Evolutionary conservation across 2,888 invertebrate genomes (phyloP).

Genomic region (Latrodectus elegans): DNA sequence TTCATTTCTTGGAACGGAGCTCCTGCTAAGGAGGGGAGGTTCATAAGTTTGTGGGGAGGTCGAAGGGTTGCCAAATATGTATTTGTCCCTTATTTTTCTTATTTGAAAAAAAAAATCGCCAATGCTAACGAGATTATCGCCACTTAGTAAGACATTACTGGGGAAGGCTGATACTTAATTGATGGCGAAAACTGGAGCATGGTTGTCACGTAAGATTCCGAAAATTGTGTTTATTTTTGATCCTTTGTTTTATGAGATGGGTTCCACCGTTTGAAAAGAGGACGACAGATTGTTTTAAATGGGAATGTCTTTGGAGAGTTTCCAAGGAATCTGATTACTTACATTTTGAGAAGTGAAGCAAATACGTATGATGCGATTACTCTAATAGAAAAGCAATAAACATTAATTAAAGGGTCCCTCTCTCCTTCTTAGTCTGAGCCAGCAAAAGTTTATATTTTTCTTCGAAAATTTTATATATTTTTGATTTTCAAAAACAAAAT

Average conservation of each 20-base stretch:
- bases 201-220: conserved; percentile 4
- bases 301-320: too few species aligned
- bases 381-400: too few species aligned
- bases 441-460: too few species aligned
- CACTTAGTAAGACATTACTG: neutral
- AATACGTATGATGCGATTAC: too few species aligned
- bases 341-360: too few species aligned
- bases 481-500: too few species aligned
- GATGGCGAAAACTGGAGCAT: neutral
- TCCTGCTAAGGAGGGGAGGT: conserved; percentile 8
- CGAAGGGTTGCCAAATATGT: conserved; percentile 27
- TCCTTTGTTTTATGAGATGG: neutral
- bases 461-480: too few species aligned
- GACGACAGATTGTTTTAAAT: too few species aligned
- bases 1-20: conserved; percentile 30
- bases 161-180: neutral
- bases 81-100: conserved; percentile 18
- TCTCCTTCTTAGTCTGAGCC: too few species aligned
- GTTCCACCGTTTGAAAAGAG: neutral
- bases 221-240: neutral
- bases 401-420: too few species aligned
- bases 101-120: conserved; percentile 28
- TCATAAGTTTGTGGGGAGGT: neutral
- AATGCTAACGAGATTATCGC: conserved; percentile 12
- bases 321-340: too few species aligned